phyloP scores from a whole-genome alignment of 2,888 invertebrate genomes.

The Apodemia zela region DNA sequence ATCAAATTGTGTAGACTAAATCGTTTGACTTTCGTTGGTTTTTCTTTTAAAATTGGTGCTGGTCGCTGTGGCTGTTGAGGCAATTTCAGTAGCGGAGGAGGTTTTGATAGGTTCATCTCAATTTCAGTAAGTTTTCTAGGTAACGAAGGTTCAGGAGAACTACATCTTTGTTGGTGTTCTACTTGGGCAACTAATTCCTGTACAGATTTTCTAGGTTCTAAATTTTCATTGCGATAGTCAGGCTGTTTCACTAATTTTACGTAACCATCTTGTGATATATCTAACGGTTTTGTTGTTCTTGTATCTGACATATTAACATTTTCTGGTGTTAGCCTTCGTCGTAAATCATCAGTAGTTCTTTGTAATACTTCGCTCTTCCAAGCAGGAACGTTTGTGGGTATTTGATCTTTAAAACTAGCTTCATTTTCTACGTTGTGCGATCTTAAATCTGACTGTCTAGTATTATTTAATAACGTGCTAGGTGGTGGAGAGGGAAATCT shows the following conservation, averaged over 20 bases:
- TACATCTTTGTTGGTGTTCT: constrained; percentile 71
- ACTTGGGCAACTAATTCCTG: constrained; percentile 83
- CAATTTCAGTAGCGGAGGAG: constrained; percentile 54
- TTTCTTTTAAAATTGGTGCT: constrained; percentile 69
- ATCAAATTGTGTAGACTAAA: constrained; percentile 75
- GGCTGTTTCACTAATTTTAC: constrained; percentile 66
- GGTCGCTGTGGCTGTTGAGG: constrained; percentile 71
- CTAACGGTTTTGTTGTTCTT: constrained; percentile 56
- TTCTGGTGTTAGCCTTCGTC: constrained; percentile 60
- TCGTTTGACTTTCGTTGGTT: constrained; percentile 70
- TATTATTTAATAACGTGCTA: constrained; percentile 48
- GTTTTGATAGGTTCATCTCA: constrained; percentile 47
- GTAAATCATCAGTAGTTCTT: constrained; percentile 69
- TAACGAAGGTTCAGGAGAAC: constrained; percentile 58
- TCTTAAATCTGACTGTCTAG: constrained; percentile 43
- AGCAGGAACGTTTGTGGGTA: constrained; percentile 43
- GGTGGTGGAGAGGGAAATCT: constrained; percentile 56
- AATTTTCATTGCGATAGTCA: constrained; percentile 44
- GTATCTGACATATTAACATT: constrained; percentile 59
- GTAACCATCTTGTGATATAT: constrained; percentile 75
- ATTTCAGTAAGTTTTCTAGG: constrained; percentile 55
- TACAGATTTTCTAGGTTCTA: constrained; percentile 76
- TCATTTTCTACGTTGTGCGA: constrained; percentile 50
- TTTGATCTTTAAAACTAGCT: constrained; percentile 35
- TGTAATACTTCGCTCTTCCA: constrained; percentile 75